Base-by-base conservation (phyloP, 2,113 vertebrate genomes). In the Campylomormyrus tamandua region DNA sequence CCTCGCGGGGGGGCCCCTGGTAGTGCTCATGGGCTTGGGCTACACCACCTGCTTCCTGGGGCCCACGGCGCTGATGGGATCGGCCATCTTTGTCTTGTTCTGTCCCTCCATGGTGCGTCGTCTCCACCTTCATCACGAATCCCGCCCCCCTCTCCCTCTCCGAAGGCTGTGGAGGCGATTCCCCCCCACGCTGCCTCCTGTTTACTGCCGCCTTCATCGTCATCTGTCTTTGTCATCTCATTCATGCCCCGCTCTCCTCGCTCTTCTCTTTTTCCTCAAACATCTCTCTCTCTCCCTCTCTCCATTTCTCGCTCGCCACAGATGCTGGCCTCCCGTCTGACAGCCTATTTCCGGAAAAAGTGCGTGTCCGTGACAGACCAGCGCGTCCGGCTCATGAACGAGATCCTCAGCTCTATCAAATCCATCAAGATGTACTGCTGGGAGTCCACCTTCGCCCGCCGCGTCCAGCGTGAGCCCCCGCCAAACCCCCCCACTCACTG, bases 341-440 rank as follows among this genome's bases (percentile, higher is more conserved):
- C 96, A 3, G 96, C 96, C 42, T 95, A 97, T 91, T 96, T 96
- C 93, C 95, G 95, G 90, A 96, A 92, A 77, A 96, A 95, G 94
- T 96, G 96, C 45, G 94, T 97, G 92, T 39, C 2, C 9, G 94
- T 97, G 92, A 96, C 95, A 27, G 96, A 97, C 94, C 95, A 88
- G 74, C 95, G 96, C 3, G 95, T 97, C 91, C 93, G 95, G 42
- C 93, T 96, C 90, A 97, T 97, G 96, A 97, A 96, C 83, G 96
- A 97, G 94, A 96, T 97, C 91, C 92, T 97, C 90, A 92, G 93
- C 91, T 96, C 94, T 89, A 96, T 97, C 88, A 96, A 95, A 94
- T 96, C 96, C 95, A 96, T 97, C 94, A 97, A 97, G 95, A 96
- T 97, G 96, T 96, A 97, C 91, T 96, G 96, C 92, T 97, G 96